Conservation (phyloP, 2,113 vertebrate genomes). For the Petaurus breviceps region DNA sequence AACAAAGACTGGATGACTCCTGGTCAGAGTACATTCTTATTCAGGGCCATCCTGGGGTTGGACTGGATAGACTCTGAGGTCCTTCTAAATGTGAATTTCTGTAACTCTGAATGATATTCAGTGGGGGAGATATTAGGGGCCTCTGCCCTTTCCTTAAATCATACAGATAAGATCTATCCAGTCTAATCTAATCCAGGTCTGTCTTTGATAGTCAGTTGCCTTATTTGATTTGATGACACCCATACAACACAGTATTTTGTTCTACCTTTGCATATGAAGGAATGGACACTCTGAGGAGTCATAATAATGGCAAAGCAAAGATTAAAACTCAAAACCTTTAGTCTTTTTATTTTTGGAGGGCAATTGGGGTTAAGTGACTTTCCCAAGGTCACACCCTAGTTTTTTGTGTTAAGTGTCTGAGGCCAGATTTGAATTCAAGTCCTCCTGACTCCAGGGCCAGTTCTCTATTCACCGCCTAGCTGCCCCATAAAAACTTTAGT, state of each 20-base stretch:
- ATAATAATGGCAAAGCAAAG: not conserved
- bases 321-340: not conserved
- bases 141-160: not conserved
- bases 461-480: too few relatives aligned
- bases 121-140: not conserved
- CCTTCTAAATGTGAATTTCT: not conserved
- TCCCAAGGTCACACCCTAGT: too few relatives aligned
- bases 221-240: not conserved
- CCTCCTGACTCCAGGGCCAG: too few relatives aligned
- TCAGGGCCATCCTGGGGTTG: not conserved
- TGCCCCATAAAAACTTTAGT: not conserved
- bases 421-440: too few relatives aligned
- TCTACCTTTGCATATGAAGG: constrained; percentile 33
- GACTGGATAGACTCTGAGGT: not conserved
- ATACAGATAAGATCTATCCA: not conserved
- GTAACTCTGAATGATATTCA: not conserved
- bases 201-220: not conserved
- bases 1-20: not conserved
- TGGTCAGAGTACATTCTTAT: not conserved
- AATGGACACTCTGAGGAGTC: not conserved
- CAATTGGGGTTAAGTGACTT: too few relatives aligned
- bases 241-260: not conserved
- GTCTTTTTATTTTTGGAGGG: too few relatives aligned
- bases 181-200: not conserved
- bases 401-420: too few relatives aligned